Conservation (phyloP, 2,888 invertebrate genomes). For the Caenorhabditis japonica region DNA sequence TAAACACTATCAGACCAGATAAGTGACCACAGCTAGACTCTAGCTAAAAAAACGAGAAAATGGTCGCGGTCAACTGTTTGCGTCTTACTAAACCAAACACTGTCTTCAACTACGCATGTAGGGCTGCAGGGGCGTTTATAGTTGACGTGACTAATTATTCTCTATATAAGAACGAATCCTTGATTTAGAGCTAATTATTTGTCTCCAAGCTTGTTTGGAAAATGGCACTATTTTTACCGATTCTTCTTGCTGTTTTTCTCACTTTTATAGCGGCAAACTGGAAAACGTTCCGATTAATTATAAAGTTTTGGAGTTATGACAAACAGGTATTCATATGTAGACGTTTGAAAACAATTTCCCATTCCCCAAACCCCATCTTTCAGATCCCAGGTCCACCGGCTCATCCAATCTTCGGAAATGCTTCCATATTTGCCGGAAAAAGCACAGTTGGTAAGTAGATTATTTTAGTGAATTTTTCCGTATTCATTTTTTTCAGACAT, state of each 20-base stretch:
- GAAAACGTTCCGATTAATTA: conserved; percentile 4
- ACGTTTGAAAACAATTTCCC: neutral
- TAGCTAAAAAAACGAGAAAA: too few species aligned
- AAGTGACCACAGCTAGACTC: too few species aligned
- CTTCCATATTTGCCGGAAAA: conserved; percentile 3
- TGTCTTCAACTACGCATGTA: too few species aligned
- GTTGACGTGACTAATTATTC: neutral
- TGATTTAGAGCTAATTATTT: neutral
- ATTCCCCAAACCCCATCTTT: too few species aligned
- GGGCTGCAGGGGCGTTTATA: neutral
- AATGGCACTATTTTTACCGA: conserved; percentile 24
- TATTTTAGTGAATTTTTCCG: neutral
- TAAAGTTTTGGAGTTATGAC: conserved; percentile 24
- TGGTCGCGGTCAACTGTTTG: too few species aligned
- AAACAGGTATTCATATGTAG: conserved; percentile 1
- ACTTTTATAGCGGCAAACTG: conserved; percentile 9
- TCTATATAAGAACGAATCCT: neutral
- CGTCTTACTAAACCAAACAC: too few species aligned
- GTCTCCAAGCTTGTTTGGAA: too few species aligned
- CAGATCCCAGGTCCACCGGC: conserved; percentile 29
- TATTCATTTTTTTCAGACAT: neutral
- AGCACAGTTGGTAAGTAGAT: conserved; percentile 7
- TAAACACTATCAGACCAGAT: too few species aligned
- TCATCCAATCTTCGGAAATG: conserved; percentile 25
- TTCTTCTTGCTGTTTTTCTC: conserved; percentile 2